Evolutionary conservation across 2,888 invertebrate genomes (phyloP), one percentile per base, ranked within the genome.

Genomic region (Troilus luridus): DNA sequence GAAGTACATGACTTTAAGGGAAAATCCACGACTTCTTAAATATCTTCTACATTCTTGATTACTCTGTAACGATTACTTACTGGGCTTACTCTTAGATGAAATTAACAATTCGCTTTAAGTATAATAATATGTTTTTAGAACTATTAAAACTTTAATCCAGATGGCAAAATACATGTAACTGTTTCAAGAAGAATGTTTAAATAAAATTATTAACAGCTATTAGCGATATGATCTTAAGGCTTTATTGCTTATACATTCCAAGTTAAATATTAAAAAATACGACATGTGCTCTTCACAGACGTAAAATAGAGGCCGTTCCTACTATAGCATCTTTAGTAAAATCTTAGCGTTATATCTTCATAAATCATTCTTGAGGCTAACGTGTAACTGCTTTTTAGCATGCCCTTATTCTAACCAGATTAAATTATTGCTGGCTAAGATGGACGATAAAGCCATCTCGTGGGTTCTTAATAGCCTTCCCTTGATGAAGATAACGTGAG

Each of bases 301-400:
- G 5, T 77, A 24, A 24, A 67, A 24, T 67, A 41, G 41, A 8
- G 12, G 17, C 12, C 41, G 72, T 27, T 41, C 27, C 17, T 1
- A 77, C 17, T 41, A 7, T 27, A 19, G 41, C 27, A 41, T 77
- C 72, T 41, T 41, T 77, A 77, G 41, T 41, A 77, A 77, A 77
- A 77, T 41, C 72, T 77, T 77, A 17, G 24, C 7, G 72, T 41
- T 27, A 77, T 77, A 77, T 41, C 17, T 8, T 41, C 41, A 77
- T 77, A 77, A 77, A 77, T 77, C 72, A 72, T 27, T 14, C 8
- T 14, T 17, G 19, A 41, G 41, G 72, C 14, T 41, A 41, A 12
- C 72, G 24, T 77, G 72, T 77, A 77, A 77, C 72, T 77, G 72
- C 72, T 77, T 77, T 77, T 77, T 77, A 77, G 85, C 85, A 85